Evolutionary conservation across 2,888 invertebrate species (phyloP).

Genomic region (Eristalis tenax): DNA sequence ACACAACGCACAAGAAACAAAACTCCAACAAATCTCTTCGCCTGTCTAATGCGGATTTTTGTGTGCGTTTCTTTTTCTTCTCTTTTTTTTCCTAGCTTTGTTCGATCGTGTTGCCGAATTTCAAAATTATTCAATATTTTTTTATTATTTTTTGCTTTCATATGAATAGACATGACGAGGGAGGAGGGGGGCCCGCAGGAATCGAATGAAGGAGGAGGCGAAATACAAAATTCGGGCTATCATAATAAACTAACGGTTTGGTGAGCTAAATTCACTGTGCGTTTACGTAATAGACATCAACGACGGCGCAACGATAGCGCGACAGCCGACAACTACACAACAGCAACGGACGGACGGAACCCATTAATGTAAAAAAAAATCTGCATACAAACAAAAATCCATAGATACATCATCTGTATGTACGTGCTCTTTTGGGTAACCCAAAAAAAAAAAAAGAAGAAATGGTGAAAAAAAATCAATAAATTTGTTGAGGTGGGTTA

Average conservation of each 20-base stretch:
- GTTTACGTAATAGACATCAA: slow-evolving; percentile 67
- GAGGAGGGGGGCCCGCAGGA: slow-evolving; percentile 2
- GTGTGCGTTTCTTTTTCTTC: slow-evolving; percentile 4
- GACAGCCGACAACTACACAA: slow-evolving; percentile 6
- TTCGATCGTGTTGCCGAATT: slow-evolving; percentile 54
- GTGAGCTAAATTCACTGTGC: slow-evolving; percentile 61
- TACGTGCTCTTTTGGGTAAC: slow-evolving; percentile 65
- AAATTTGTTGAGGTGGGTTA: slow-evolving; percentile 82
- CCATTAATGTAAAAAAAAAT: slow-evolving; percentile 48
- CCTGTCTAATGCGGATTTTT: slow-evolving; percentile 51
- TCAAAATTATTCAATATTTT: slow-evolving; percentile 67
- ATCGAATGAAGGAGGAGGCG: not conserved
- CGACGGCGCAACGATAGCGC: slow-evolving; percentile 30
- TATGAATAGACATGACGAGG: slow-evolving; percentile 28
- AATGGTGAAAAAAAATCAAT: slow-evolving; percentile 76
- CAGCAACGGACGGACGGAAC: slow-evolving; percentile 44
- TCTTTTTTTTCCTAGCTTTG: slow-evolving; percentile 12
- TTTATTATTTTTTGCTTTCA: slow-evolving; percentile 19
- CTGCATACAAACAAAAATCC: slow-evolving; percentile 17
- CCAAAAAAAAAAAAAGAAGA: slow-evolving; percentile 65
- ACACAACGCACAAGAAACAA: slow-evolving; percentile 13
- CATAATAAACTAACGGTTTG: slow-evolving; percentile 68
- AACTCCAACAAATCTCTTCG: not conserved
- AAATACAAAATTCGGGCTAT: slow-evolving; percentile 34
- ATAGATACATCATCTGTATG: slow-evolving; percentile 36